Percentiles rank a stretch among this genome's conserved stretches.
These are phyloP conservation scores for Huso huso DNA, from an alignment of 2,797 vertebrate genomes.

Conservation along the genomic window DNA sequence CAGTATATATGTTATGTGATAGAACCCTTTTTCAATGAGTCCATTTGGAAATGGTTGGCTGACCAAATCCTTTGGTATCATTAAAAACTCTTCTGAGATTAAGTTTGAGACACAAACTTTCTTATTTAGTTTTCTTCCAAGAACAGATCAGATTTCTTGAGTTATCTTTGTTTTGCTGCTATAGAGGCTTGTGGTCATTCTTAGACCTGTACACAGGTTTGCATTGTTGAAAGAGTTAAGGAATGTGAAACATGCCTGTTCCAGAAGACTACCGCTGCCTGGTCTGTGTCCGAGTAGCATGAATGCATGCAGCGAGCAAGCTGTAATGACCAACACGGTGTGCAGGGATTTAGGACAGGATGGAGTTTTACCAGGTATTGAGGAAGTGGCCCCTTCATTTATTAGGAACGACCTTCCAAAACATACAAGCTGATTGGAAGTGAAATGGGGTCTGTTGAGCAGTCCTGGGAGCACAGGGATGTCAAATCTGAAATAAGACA, in stretches of 20 bases:
- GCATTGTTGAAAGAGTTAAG: neutral
- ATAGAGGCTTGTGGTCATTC: constrained; percentile 4
- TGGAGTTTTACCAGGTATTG: too few relatives aligned
- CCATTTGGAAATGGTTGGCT: constrained; percentile 18
- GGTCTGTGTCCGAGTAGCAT: too few relatives aligned
- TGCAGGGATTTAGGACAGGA: too few relatives aligned
- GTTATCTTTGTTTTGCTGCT: constrained; percentile 12
- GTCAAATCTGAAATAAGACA: too few relatives aligned
- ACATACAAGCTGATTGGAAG: too few relatives aligned
- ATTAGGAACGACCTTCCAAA: too few relatives aligned
- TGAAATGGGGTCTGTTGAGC: too few relatives aligned
- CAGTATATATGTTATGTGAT: constrained; percentile 42
- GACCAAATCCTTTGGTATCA: neutral
- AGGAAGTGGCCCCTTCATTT: too few relatives aligned
- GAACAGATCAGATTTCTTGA: constrained; percentile 15
- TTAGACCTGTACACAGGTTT: neutral
- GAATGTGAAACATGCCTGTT: constrained; percentile 16
- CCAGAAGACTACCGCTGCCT: neutral
- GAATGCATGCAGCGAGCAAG: too few relatives aligned
- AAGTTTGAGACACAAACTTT: neutral
- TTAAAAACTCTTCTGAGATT: too few relatives aligned
- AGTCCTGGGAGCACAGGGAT: too few relatives aligned
- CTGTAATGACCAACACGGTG: too few relatives aligned
- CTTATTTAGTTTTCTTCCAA: constrained; percentile 13
- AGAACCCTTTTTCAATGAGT: constrained; percentile 20